These are phyloP conservation scores for Terebella lapidaria DNA, from an alignment of 2,888 invertebrate genomes.

Conservation along the genomic window DNA sequence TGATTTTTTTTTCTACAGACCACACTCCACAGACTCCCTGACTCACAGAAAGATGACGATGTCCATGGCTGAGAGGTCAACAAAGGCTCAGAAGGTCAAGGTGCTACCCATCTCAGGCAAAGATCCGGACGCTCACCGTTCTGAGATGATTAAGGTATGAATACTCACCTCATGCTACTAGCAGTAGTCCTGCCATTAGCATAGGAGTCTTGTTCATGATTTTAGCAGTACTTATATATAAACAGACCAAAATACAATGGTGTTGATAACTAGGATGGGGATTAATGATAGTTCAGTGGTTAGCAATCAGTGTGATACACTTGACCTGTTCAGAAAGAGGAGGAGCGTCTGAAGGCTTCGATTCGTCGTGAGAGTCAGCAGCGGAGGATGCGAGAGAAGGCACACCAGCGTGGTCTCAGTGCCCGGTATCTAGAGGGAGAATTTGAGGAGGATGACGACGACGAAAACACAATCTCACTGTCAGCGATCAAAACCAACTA, in stretches of 20 bases:
- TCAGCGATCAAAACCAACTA: constrained; percentile 92
- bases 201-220: too few species aligned
- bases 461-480: constrained; percentile 83
- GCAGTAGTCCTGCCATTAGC: too few species aligned
- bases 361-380: constrained; percentile 68
- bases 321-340: constrained; percentile 90
- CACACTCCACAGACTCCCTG: constrained; percentile 97
- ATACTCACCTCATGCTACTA: too few species aligned
- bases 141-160: constrained; percentile 79
- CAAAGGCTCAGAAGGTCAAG: constrained; percentile 66
- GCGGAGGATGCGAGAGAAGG: constrained; percentile 58
- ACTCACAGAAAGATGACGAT: constrained; percentile 99
- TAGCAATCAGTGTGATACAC: too few species aligned
- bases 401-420: constrained; percentile 54
- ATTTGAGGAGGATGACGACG: constrained; percentile 70
- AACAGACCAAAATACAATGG: too few species aligned
- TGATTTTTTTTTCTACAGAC: constrained; percentile 61
- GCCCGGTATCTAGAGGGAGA: constrained; percentile 59
- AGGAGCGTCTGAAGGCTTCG: constrained; percentile 86
- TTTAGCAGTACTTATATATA: too few species aligned
- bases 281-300: too few species aligned
- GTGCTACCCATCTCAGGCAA: constrained; percentile 87
- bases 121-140: constrained; percentile 90
- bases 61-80: constrained; percentile 91
- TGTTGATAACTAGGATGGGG: too few species aligned